A percentile compares a stretch with the other conserved stretches of the same genome.
Conservation (phyloP, 2,888 invertebrate species). For the Furcula furcula region DNA sequence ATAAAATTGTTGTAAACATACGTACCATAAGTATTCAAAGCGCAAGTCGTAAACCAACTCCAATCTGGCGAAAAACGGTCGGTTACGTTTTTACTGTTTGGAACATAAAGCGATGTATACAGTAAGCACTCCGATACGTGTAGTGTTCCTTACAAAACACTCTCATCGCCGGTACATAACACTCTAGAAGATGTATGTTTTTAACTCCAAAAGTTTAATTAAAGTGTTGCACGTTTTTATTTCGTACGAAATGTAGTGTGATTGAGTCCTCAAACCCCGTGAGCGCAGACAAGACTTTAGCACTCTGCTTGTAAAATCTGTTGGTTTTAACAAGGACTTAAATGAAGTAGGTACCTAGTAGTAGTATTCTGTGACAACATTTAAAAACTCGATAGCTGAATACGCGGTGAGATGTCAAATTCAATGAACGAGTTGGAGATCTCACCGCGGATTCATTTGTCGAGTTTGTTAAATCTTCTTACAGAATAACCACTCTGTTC, state of each 20-base stretch:
- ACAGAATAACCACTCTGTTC: too few relatives aligned
- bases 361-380: too few relatives aligned
- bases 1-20: background rate
- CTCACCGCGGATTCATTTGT: too few relatives aligned
- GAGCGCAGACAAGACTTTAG: too few relatives aligned
- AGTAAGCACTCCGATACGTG: background rate
- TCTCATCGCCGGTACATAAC: background rate
- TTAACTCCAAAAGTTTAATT: background rate
- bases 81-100: conserved; percentile 2
- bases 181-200: background rate
- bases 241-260: background rate
- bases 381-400: too few relatives aligned
- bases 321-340: too few relatives aligned
- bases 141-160: background rate
- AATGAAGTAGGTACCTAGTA: too few relatives aligned
- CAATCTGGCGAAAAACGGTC: conserved; percentile 3
- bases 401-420: too few relatives aligned
- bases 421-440: too few relatives aligned
- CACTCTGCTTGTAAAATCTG: too few relatives aligned
- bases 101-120: conserved; percentile 1
- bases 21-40: conserved; percentile 1
- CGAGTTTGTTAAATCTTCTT: too few relatives aligned
- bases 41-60: conserved; percentile 2
- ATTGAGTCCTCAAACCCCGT: too few relatives aligned
- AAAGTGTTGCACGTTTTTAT: background rate